Percentiles rank a stretch among this genome's conserved stretches.
Conservation (phyloP, 2,888 invertebrate species). For the Protonemura montana region DNA sequence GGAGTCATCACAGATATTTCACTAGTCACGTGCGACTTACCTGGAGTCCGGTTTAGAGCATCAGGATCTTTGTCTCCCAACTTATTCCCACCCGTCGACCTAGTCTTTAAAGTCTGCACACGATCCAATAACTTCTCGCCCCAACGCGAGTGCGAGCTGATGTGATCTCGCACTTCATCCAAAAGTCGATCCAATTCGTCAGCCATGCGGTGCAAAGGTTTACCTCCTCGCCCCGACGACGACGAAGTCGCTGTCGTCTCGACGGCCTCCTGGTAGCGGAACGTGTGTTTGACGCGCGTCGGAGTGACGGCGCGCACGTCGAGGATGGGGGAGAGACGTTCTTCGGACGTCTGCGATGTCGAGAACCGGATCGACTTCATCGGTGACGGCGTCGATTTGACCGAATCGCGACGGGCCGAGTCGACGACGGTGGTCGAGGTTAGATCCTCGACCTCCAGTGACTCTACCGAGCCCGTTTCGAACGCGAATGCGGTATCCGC, state of each 20-base stretch:
- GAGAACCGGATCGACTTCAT: conserved; percentile 46
- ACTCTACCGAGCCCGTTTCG: conserved; percentile 19
- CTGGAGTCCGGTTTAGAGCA: conserved; percentile 45
- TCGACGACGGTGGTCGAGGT: conserved; percentile 19
- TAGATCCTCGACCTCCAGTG: conserved; percentile 23
- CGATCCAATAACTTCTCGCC: conserved; percentile 48
- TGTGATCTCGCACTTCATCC: conserved; percentile 58
- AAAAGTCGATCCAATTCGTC: conserved; percentile 61
- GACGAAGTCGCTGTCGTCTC: conserved; percentile 45
- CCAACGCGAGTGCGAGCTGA: conserved; percentile 23
- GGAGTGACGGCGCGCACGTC: conserved; percentile 59
- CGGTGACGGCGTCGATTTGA: conserved; percentile 35
- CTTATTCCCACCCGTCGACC: conserved; percentile 43
- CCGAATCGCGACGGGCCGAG: conserved; percentile 32
- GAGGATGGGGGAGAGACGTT: conserved; percentile 59
- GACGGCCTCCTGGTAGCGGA: conserved; percentile 54
- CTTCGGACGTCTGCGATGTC: conserved; percentile 52
- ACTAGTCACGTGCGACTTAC: conserved; percentile 47
- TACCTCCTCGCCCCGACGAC: conserved; percentile 55
- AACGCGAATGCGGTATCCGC: background rate
- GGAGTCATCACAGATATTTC: background rate
- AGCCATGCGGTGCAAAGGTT: conserved; percentile 63
- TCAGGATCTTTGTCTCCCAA: conserved; percentile 43
- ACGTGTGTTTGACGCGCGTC: conserved; percentile 58
- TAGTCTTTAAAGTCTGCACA: conserved; percentile 48